phyloP scores from a whole-genome alignment of 92 coral and sea anemone genomes.

The Porites cylindrica region DNA sequence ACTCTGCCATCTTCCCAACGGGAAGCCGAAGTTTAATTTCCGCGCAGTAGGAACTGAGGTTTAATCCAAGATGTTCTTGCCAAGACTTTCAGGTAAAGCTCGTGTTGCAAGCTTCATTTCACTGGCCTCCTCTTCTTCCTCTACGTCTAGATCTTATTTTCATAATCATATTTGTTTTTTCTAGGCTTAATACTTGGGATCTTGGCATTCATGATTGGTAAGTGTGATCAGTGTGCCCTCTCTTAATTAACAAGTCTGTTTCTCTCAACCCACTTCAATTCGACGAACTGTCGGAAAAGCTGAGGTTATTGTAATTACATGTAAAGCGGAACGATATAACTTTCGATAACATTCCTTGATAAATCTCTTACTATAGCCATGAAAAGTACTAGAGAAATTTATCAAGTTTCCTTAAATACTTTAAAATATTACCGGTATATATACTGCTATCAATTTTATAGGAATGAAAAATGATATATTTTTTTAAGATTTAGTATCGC shows the following conservation, averaged over 20 bases:
- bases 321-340: too few relatives aligned
- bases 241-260: not conserved
- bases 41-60: not conserved
- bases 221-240: constrained; percentile 1
- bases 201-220: constrained; percentile 23
- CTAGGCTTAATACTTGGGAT: not conserved
- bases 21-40: constrained; percentile 20
- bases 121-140: not conserved
- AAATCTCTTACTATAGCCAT: too few relatives aligned
- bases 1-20: constrained; percentile 13
- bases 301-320: not conserved
- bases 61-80: constrained; percentile 24
- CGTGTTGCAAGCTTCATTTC: too few relatives aligned
- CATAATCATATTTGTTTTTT: not conserved
- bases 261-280: not conserved
- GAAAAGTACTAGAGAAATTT: too few relatives aligned
- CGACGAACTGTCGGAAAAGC: not conserved
- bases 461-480: not conserved
- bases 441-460: not conserved
- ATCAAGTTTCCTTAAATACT: not conserved
- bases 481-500: too few relatives aligned
- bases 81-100: constrained; percentile 29
- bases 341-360: too few relatives aligned
- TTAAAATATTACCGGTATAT: not conserved
- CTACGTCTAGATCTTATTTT: not conserved